Evolutionary conservation across 2,888 invertebrate genomes (phyloP).

Genomic region (Sabellastarte sp.): DNA sequence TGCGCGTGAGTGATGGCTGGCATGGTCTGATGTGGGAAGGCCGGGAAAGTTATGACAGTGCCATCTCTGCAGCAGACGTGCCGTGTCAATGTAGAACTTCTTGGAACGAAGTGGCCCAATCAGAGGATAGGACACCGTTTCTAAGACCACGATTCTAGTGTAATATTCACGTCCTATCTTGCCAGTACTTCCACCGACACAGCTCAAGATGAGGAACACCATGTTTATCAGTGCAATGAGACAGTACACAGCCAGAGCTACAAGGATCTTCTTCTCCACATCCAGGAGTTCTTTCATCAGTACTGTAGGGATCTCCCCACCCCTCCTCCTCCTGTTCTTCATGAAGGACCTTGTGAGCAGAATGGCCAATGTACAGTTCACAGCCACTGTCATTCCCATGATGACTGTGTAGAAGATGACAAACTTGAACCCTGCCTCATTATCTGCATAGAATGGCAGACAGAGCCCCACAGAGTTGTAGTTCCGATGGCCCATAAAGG

Average conservation of each 20-base stretch:
- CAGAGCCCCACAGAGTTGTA: slow-evolving; percentile 17
- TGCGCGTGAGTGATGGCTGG: too few species aligned
- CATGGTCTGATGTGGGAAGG: too few species aligned
- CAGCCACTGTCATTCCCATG: background rate
- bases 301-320: background rate
- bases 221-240: background rate
- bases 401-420: slow-evolving; percentile 11
- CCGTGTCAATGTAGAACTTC: slow-evolving; percentile 11
- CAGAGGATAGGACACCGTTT: slow-evolving; percentile 11
- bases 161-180: slow-evolving; percentile 13
- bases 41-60: background rate
- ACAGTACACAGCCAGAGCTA: slow-evolving; percentile 5
- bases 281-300: slow-evolving; percentile 4
- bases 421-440: slow-evolving; percentile 7
- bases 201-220: slow-evolving; percentile 14
- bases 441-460: slow-evolving; percentile 12
- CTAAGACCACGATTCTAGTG: slow-evolving; percentile 7
- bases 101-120: slow-evolving; percentile 9
- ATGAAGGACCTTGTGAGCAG: slow-evolving; percentile 6
- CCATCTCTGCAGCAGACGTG: slow-evolving; percentile 3
- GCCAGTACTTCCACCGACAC: slow-evolving; percentile 5
- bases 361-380: slow-evolving; percentile 6
- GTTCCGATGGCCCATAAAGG: slow-evolving; percentile 3
- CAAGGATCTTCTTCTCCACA: slow-evolving; percentile 7
- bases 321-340: background rate